phyloP scores from a whole-genome alignment of 2,797 vertebrate genomes.

The Enteromius fasciolatus region DNA sequence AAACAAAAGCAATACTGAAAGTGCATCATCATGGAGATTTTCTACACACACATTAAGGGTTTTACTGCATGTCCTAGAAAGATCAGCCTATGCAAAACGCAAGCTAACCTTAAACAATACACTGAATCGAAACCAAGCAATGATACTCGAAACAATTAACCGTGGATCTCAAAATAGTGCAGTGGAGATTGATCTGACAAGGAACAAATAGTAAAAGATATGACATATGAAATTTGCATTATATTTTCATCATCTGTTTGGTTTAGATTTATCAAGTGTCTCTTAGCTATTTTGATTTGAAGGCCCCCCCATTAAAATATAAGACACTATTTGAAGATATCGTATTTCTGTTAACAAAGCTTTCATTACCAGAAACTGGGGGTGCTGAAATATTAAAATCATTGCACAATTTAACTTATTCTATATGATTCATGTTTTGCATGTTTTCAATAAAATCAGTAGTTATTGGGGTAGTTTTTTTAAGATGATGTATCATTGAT shows the following conservation, averaged over 20 bases:
- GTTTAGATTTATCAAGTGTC: neutral
- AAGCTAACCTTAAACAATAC: constrained; percentile 27
- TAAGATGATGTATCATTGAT: neutral
- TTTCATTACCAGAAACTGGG: neutral
- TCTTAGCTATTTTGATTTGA: neutral
- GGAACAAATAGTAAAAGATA: neutral
- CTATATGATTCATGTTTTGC: neutral
- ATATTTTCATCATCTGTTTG: neutral
- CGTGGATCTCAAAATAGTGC: neutral
- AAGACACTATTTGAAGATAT: constrained; percentile 5
- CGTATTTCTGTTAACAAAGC: neutral
- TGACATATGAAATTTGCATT: neutral
- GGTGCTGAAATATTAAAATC: neutral
- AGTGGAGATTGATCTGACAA: neutral
- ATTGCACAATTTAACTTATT: neutral
- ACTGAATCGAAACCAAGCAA: constrained; percentile 1
- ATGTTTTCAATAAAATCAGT: neutral
- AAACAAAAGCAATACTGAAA: neutral
- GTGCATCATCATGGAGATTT: neutral
- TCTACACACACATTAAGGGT: neutral
- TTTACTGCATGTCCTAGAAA: constrained; percentile 8
- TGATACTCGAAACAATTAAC: neutral
- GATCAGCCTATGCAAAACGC: constrained; percentile 10
- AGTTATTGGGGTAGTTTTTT: neutral
- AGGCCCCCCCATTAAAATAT: neutral